A percentile compares a stretch with the other conserved stretches of the same genome.
Conservation (phyloP, 1,140 invertebrate species). For the Papilio helenus region DNA sequence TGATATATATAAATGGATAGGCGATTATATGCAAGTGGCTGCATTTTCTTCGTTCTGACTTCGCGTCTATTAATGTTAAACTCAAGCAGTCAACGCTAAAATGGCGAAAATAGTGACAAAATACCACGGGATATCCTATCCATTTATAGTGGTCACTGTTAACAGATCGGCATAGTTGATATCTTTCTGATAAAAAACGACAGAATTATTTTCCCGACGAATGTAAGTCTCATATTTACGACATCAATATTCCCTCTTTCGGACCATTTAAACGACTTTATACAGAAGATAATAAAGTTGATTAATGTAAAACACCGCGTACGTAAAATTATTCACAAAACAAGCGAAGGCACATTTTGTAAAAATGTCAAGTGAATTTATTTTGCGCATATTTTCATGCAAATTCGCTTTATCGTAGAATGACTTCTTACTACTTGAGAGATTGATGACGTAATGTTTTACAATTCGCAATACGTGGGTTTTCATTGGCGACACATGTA, state of each 20-base stretch:
- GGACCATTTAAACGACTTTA: conserved; percentile 19
- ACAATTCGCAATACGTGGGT: neutral
- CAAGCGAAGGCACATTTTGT: conserved; percentile 31
- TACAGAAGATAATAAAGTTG: conserved; percentile 33
- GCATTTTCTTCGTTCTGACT: too few relatives aligned
- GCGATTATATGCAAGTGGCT: too few relatives aligned
- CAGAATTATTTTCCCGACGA: neutral
- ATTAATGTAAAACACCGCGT: conserved; percentile 13
- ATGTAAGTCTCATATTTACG: neutral
- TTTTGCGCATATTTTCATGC: conserved; percentile 42
- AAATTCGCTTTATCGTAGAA: conserved; percentile 39
- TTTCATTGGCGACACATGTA: neutral
- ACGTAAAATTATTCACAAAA: conserved; percentile 10
- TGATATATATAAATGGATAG: too few relatives aligned
- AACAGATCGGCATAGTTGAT: neutral
- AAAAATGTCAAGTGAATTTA: conserved; percentile 43
- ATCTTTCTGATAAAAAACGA: neutral
- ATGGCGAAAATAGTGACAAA: too few relatives aligned
- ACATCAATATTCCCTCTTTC: conserved; percentile 5
- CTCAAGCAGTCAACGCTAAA: too few relatives aligned
- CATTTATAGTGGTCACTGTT: too few relatives aligned
- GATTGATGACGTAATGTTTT: conserved; percentile 17
- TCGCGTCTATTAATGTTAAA: too few relatives aligned
- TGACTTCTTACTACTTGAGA: conserved; percentile 22
- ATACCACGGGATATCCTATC: too few relatives aligned